phyloP scores from a whole-genome alignment of 2,888 invertebrate species.

The Platerodrilus igneus region DNA sequence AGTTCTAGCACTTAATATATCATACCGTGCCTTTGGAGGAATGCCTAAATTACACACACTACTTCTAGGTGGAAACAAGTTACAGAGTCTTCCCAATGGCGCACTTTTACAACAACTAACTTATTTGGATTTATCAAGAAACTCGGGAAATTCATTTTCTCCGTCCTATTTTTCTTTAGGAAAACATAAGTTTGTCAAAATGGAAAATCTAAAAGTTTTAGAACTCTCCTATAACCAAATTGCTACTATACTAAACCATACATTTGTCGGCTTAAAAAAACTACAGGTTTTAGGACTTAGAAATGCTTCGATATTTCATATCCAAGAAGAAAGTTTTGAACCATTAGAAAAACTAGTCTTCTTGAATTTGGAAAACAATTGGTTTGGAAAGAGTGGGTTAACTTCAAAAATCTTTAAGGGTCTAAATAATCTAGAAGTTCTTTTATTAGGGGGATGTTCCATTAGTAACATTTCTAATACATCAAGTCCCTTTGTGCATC shows the following conservation, averaged over 20 bases:
- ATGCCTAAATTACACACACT: conserved; percentile 54
- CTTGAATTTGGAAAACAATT: conserved; percentile 55
- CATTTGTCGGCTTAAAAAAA: conserved; percentile 52
- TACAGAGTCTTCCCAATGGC: conserved; percentile 52
- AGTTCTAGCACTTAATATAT: conserved; percentile 50
- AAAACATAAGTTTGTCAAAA: conserved; percentile 50
- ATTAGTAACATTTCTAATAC: conserved; percentile 47
- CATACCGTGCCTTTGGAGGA: conserved; percentile 49
- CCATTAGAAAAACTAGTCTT: conserved; percentile 47
- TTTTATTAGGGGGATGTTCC: conserved; percentile 52
- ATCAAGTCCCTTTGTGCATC: conserved; percentile 52
- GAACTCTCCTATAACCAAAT: conserved; percentile 55
- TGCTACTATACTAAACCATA: conserved; percentile 50
- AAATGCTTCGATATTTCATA: conserved; percentile 52
- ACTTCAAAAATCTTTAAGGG: conserved; percentile 49
- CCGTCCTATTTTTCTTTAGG: conserved; percentile 53
- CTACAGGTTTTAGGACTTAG: conserved; percentile 52
- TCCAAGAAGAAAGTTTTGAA: conserved; percentile 50
- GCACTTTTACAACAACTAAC: conserved; percentile 50
- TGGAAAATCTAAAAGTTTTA: conserved; percentile 49
- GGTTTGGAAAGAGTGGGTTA: conserved; percentile 39
- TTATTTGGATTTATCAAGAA: conserved; percentile 52
- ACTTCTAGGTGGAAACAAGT: conserved; percentile 52
- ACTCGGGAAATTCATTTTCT: conserved; percentile 47
- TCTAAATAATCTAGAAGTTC: conserved; percentile 49